Evolutionary conservation across 2,797 vertebrate species (phyloP).

Genomic region (Cirrhinus molitorella): DNA sequence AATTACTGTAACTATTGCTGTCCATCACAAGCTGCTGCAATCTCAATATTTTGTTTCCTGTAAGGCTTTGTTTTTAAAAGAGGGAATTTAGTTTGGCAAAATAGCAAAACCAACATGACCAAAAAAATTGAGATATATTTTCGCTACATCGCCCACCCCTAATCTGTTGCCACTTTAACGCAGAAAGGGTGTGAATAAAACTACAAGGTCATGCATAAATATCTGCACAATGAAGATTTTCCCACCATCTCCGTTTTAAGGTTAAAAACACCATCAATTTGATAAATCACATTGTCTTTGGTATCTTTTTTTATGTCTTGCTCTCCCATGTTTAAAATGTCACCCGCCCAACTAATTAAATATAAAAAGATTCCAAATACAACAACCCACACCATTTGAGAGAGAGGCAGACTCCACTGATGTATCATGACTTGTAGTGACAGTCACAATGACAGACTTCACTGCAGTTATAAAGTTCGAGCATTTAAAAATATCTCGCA

Average conservation of each 20-base stretch:
- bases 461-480: constrained; percentile 6
- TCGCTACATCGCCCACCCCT: no score
- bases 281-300: neutral
- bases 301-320: neutral
- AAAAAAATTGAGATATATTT: no score
- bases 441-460: constrained; percentile 39
- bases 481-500: constrained; percentile 41
- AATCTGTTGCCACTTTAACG: no score
- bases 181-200: neutral
- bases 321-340: neutral
- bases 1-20: no score
- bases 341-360: constrained; percentile 11
- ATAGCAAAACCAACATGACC: no score
- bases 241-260: neutral
- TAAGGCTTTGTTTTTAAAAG: no score
- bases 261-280: neutral
- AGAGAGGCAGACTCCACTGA: constrained; percentile 12
- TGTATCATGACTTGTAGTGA: constrained; percentile 3
- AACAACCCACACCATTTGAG: constrained; percentile 2
- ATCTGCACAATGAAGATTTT: neutral
- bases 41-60: no score
- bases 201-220: neutral
- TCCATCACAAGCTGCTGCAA: no score
- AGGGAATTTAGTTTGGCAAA: no score
- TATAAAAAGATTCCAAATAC: neutral